Percentiles rank a stretch among this genome's conserved stretches.
These are phyloP conservation scores for Aix galericulata DNA, from an alignment of 2,113 vertebrate genomes.

Conservation along the genomic window DNA sequence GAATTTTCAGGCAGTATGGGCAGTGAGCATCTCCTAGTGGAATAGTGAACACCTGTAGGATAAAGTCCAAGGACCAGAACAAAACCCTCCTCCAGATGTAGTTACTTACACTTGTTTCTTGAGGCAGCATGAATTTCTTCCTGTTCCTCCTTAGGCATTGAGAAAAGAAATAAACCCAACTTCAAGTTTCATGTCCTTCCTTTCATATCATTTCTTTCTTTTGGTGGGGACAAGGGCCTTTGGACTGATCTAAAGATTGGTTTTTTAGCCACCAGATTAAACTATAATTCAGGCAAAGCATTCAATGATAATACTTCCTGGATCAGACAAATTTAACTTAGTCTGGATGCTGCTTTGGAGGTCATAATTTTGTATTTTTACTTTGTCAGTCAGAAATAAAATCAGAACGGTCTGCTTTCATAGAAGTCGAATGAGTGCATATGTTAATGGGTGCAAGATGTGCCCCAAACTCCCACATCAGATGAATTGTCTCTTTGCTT, in stretches of 20 bases:
- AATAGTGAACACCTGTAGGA: neutral
- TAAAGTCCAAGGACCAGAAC: neutral
- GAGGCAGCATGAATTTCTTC: neutral
- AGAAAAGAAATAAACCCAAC: neutral
- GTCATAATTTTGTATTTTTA: neutral
- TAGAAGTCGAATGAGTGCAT: neutral
- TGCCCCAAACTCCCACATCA: neutral
- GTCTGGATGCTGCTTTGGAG: neutral
- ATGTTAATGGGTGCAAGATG: neutral
- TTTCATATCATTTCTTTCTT: neutral
- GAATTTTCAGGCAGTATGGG: neutral
- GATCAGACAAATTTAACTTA: neutral
- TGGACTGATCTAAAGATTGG: neutral
- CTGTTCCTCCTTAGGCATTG: neutral
- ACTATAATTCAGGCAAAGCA: neutral
- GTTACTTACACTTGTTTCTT: neutral
- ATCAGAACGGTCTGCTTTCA: neutral
- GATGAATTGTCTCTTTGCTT: neutral
- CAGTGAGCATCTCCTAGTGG: no score
- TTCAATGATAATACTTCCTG: neutral
- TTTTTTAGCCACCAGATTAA: neutral
- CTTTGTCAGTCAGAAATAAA: constrained; percentile 10
- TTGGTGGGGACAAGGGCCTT: neutral
- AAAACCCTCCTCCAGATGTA: neutral
- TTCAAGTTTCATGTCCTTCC: neutral